These are phyloP conservation scores for Sarcoramphus papa DNA, from an alignment of 2,797 vertebrate genomes.

Conservation along the genomic window DNA sequence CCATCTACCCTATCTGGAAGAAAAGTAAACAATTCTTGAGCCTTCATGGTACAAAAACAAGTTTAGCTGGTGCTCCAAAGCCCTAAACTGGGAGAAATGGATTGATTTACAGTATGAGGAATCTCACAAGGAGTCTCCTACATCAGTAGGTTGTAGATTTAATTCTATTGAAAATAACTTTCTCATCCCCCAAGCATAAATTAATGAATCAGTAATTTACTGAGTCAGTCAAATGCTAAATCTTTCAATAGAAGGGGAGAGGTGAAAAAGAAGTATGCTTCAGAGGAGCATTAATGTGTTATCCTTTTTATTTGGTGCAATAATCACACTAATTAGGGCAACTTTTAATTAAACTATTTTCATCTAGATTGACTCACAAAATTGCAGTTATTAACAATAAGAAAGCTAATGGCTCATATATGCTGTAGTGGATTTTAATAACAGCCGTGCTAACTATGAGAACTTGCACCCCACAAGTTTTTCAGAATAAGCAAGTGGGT, in stretches of 20 bases:
- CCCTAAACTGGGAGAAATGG: neutral
- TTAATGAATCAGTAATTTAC: neutral
- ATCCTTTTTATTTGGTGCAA: neutral
- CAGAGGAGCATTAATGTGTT: neutral
- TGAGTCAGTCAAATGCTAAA: neutral
- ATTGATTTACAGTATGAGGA: neutral
- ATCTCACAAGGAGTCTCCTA: neutral
- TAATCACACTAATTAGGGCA: constrained; percentile 16
- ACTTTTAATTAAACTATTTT: constrained; percentile 36
- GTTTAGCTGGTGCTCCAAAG: neutral
- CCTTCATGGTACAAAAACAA: neutral
- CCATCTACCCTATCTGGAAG: neutral
- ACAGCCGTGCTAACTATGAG: accelerated
- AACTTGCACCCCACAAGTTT: neutral
- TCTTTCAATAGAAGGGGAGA: neutral
- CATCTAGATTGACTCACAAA: neutral
- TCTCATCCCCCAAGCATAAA: neutral
- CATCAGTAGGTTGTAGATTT: neutral
- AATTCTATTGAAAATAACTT: constrained; percentile 6
- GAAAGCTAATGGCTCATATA: neutral
- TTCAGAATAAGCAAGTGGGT: constrained; percentile 19
- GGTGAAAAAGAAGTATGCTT: neutral
- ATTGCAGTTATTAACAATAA: neutral
- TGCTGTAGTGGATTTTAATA: neutral
- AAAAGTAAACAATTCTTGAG: neutral